Evolutionary conservation across 2,888 invertebrate genomes (phyloP), one percentile per base, ranked within the genome.

Genomic region (Graphium colonna): DNA sequence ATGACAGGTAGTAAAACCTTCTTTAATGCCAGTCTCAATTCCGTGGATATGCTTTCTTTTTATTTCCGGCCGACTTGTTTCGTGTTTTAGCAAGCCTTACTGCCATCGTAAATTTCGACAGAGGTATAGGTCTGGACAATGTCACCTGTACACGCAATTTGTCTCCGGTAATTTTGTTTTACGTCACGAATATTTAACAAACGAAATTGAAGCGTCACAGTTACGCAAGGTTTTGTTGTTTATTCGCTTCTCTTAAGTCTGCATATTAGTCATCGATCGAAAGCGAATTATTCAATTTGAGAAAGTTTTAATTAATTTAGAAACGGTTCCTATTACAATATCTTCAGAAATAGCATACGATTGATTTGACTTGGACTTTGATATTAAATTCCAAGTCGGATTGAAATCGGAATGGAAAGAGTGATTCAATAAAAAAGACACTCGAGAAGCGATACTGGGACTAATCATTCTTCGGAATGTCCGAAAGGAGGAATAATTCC

Each of bases 401-500:
- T 21, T 5, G 21, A n/a, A n/a, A 21, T 21, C 12, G 12, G 4
- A 36, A 12, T 13, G 36, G n/a, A 31, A 36, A 36, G 36, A 36
- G 26, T 38, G 38, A 38, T 47, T 47, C 21, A 47, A 36, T 36
- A 38, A 43, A 43, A 52, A 53, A 28, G 42, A 26, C 48, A 47
- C 46, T 42, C 47, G 26, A 36, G 13, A 36, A 47, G 21, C 26
- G 18, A 44, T 40, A 49, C 40, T 21, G 1, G 18, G 33, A 47
- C 42, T 47, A 52, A 42, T 43, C 17, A 40, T 44, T 54, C 16
- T 18, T 31, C 17, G n/a, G 5, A 45, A 52, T 53, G 56, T 51
- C 46, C 56, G 51, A 53, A 43, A 53, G 47, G 54, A 57, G 55
- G 56, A 58, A 61, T 59, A 57, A 36, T 36, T 36, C 36, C 13